A percentile compares a stretch with the other conserved stretches of the same genome.
phyloP scores from a whole-genome alignment of 2,888 invertebrate genomes.

The Hymenopus coronatus region DNA sequence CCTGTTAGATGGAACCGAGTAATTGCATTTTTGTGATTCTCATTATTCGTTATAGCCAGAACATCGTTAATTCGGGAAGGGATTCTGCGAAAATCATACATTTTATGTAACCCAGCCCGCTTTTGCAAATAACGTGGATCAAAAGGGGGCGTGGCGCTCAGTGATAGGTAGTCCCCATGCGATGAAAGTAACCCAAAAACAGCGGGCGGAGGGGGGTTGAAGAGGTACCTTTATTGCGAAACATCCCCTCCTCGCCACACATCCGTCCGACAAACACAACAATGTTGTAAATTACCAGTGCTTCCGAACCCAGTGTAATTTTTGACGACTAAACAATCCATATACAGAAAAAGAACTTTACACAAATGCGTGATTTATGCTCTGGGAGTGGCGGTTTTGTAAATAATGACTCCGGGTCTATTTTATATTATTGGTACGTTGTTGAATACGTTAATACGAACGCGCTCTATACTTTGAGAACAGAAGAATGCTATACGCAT shows the following conservation, averaged over 20 bases:
- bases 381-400: not conserved
- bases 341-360: not conserved
- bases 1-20: not conserved
- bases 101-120: not conserved
- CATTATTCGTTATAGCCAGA: not conserved
- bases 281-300: not conserved
- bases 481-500: not conserved
- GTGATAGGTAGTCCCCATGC: not conserved
- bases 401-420: not conserved
- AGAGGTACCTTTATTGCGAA: no score
- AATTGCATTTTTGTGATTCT: not conserved
- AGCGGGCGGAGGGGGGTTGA: not conserved
- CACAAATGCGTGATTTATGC: constrained; percentile 1
- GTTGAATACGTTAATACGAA: not conserved
- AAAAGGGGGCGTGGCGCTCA: not conserved
- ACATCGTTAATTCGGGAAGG: not conserved
- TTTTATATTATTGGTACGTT: constrained; percentile 1
- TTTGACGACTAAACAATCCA: constrained; percentile 5
- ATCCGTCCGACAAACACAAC: not conserved
- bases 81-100: not conserved
- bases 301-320: not conserved
- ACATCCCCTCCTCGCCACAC: not conserved
- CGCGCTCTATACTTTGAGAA: not conserved
- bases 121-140: not conserved
- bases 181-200: not conserved